These are phyloP conservation scores for Drosophila pruinosa DNA, from an alignment of 1,140 invertebrate genomes.

Conservation along the genomic window DNA sequence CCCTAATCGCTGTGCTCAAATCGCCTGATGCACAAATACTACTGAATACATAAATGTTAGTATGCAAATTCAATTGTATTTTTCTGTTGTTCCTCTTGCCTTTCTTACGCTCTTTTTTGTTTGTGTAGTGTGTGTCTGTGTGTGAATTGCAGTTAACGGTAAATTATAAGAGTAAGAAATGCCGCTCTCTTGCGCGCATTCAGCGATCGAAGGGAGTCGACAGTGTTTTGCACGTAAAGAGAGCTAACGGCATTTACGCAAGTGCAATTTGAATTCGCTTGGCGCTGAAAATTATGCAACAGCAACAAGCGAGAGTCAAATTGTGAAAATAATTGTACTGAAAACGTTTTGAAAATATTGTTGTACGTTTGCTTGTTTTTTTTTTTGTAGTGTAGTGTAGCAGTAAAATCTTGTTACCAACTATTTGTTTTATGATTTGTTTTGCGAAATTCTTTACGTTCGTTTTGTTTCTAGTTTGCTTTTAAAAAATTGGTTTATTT, in stretches of 20 bases:
- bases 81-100: background rate
- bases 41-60: conserved; percentile 17
- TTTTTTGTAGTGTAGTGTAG: conserved; percentile 33
- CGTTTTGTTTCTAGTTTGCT: conserved; percentile 62
- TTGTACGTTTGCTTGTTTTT: conserved; percentile 8
- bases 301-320: conserved; percentile 63
- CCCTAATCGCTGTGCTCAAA: conserved; percentile 11
- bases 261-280: conserved; percentile 61
- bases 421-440: conserved; percentile 56
- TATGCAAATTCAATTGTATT: conserved; percentile 29
- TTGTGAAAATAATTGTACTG: conserved; percentile 37
- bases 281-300: conserved; percentile 41
- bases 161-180: conserved; percentile 13
- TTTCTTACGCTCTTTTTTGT: conserved; percentile 22
- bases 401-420: conserved; percentile 66
- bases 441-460: conserved; percentile 74
- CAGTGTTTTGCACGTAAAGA: conserved; percentile 1
- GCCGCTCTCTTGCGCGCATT: conserved; percentile 16
- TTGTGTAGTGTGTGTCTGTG: background rate
- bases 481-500: conserved; percentile 78
- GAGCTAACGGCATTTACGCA: conserved; percentile 17
- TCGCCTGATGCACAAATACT: conserved; percentile 30
- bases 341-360: conserved; percentile 25
- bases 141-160: conserved; percentile 22
- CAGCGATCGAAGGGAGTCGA: background rate